Conservation (phyloP, 2,888 invertebrate genomes). For the Lycaena phlaeas region DNA sequence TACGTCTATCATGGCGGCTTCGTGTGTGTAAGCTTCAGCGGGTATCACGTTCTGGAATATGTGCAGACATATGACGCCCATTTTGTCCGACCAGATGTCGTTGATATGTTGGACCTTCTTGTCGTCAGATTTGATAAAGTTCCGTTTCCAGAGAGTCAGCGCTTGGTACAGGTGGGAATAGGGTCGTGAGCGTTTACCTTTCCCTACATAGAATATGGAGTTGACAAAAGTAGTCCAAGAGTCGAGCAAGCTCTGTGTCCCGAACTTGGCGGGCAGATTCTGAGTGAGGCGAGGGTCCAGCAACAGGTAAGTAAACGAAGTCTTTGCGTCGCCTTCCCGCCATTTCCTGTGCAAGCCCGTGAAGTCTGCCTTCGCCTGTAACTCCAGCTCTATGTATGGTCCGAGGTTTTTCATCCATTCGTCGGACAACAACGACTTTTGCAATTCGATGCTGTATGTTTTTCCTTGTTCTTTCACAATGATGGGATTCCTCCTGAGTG, state of each 20-base stretch:
- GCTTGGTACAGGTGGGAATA: constrained; percentile 95
- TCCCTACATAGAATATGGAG: constrained; percentile 96
- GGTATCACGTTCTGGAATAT: constrained; percentile 93
- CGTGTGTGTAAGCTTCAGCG: constrained; percentile 93
- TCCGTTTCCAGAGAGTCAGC: constrained; percentile 74
- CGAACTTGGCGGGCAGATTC: constrained; percentile 78
- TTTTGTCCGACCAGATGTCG: constrained; percentile 87
- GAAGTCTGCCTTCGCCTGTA: constrained; percentile 73
- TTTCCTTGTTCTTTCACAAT: constrained; percentile 30
- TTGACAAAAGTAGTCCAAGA: constrained; percentile 85
- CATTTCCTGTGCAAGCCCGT: constrained; percentile 69
- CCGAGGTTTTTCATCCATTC: constrained; percentile 71
- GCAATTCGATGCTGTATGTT: constrained; percentile 79
- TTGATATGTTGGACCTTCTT: constrained; percentile 85
- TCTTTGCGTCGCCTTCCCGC: constrained; percentile 84
- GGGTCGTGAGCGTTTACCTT: constrained; percentile 89
- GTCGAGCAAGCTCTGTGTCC: constrained; percentile 55
- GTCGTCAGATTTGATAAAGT: constrained; percentile 50
- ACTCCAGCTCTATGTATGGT: constrained; percentile 73
- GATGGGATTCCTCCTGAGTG: constrained; percentile 58
- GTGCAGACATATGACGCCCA: constrained; percentile 92
- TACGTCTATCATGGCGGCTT: constrained; percentile 95
- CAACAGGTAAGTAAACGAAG: constrained; percentile 91
- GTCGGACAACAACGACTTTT: constrained; percentile 71
- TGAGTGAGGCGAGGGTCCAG: constrained; percentile 88